Base-by-base conservation (phyloP, 2,113 vertebrate species). In the Athene noctua region DNA sequence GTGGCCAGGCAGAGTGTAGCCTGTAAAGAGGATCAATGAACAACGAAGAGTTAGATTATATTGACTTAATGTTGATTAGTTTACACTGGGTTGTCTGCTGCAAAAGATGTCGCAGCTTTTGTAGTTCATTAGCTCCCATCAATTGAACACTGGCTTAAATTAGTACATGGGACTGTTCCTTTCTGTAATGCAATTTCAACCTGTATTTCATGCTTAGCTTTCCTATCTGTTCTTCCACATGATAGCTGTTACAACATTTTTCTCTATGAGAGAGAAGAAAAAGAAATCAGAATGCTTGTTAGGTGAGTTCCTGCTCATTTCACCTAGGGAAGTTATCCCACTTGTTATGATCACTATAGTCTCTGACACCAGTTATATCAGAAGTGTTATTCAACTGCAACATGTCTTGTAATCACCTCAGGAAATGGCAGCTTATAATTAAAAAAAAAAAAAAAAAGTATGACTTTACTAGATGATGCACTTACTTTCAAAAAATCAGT, bases 51-150 rank as follows among this genome's bases (percentile, higher is more conserved):
- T 91, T 92, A 84, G 94, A 92, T 96, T 94, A 96, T 96, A 95
- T 97, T 94, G 92, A 96, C 90, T 94, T 95, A 86, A 92, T 96
- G 94, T 95, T 96, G 94, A 95, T 97, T 96, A 97, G 89, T 97
- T 96, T 97, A 95, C 94, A 94, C 72, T 90, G 67, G 74, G 59
- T 86, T 91, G 74, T 95, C 71, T 54, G 92, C 93, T 93, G 81
- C 86, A 95, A 85, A 97, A 92, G 93, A 90, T 96, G 93, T 96
- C 86, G 90, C 71, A 96, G 92, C 58, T 96, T 97, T 96, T 97
- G 95, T 96, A 96, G 91, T 96, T 97, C 95, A 97, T 97, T 96
- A 97, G 96, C 91, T 94, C 70, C 52, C 85, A 97, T 97, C 95
- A 97, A 90, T 40, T 94, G 95, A 96, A 95, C 95, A 89, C 30